Percentiles rank a stretch among this genome's conserved stretches.
phyloP scores from a whole-genome alignment of 2,797 vertebrate species.

The Acanthiza pusilla region DNA sequence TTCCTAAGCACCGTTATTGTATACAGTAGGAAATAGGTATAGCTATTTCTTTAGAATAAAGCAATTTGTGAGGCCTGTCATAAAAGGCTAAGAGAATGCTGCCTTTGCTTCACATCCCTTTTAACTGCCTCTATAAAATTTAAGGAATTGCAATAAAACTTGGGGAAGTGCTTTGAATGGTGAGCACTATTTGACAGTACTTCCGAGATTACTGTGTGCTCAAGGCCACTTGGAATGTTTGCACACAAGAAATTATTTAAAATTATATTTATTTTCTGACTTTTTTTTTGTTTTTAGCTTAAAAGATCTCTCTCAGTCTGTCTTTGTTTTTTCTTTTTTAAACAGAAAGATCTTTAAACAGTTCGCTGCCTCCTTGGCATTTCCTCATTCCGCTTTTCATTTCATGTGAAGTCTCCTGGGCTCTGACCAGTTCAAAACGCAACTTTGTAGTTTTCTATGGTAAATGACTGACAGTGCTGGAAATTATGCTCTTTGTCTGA shows the following conservation, averaged over 20 bases:
- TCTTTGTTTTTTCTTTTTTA: background rate
- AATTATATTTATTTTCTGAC: background rate
- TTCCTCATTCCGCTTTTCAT: constrained; percentile 59
- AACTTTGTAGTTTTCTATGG: constrained; percentile 50
- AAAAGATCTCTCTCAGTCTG: background rate
- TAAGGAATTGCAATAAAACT: constrained; percentile 65
- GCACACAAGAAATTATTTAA: background rate
- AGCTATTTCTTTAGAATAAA: constrained; percentile 60
- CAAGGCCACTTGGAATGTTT: constrained; percentile 12
- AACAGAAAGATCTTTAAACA: constrained; percentile 19
- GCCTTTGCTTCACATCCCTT: constrained; percentile 50
- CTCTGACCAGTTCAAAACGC: constrained; percentile 43
- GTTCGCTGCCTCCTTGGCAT: constrained; percentile 5
- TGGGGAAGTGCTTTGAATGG: constrained; percentile 10
- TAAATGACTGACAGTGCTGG: constrained; percentile 60
- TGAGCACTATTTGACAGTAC: constrained; percentile 11
- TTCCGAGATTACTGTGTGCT: constrained; percentile 1
- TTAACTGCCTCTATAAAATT: constrained; percentile 68
- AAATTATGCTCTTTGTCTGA: constrained; percentile 54
- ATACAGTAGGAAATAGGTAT: constrained; percentile 30
- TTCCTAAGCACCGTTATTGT: constrained; percentile 45
- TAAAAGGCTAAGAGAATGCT: constrained; percentile 50
- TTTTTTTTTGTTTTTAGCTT: background rate
- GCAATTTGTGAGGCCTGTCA: constrained; percentile 49
- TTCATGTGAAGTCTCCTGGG: constrained; percentile 53